Evolutionary conservation across 2,113 vertebrate species (phyloP), one percentile per base, ranked within the genome.

Genomic region (Charina bottae): DNA sequence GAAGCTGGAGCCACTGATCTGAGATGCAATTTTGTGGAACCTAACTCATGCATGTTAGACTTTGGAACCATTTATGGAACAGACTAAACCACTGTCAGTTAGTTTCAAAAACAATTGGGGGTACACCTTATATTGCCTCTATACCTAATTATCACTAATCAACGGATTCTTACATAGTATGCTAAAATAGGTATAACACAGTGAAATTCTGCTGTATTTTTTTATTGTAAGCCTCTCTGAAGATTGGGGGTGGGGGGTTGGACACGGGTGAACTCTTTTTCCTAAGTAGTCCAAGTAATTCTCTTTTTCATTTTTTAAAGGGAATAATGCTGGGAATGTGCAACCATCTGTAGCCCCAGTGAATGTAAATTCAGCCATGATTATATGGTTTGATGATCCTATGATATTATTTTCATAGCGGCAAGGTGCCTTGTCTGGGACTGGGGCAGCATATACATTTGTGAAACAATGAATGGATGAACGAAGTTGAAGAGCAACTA

Each of bases 281-380:
- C 33, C 64, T 72, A 2, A 85, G 53, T 26, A 85, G 46, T 85
- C 9, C 46, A 53, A 46, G 42, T 46, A 84, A 84, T 84, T 49
- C 21, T 84, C 42, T 84, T 9, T 91, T 23, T 90, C 8, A 19
- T 53, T 24, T 72, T 58, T 2, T 49, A 90, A 94, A 93, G 85
- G 93, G 91, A 95, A 94, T 92, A 95, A 95, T 49, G 72, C 93
- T 95, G 95, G 94, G 94, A 95, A 92, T 93, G 94, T 9, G 42
- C 92, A 95, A 94, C 94, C 92, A 19, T 92, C 93, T 89, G 90
- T 85, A 96, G 91, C 84, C 87, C 87, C 72, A 94, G 24, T 8
- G 10, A 60, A 85, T 95, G 95, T 95, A 96, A 96, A 96, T 96
- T 92, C 93, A 95, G n/a, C 64, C 64, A 33, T 72, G n/a, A 33